Base-by-base conservation (phyloP, 2,113 vertebrate genomes). In the Accipiter cooperii region DNA sequence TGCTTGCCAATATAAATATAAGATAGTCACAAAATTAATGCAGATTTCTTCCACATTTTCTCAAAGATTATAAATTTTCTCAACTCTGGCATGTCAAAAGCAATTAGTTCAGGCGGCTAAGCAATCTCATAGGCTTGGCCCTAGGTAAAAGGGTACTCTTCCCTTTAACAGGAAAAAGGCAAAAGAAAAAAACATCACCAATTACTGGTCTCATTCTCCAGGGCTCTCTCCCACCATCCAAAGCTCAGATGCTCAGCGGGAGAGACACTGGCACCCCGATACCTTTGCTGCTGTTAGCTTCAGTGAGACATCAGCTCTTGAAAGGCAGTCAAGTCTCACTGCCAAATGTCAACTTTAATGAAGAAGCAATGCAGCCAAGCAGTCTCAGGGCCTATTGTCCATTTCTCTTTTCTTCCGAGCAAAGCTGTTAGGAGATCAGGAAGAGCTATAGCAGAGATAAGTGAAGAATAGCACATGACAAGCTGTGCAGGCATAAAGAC, bases 261-360 rank as follows among this genome's bases (percentile, higher is more conserved):
- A 51, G 57, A 93, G 69, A 40, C 47, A 36, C 3, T 84, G 63
- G 40, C 3, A 5, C 38, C 42, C 44, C 47, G 66, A 69, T 36
- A n/a, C 51, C 51, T 91, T 69, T 89, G 58, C 82, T 75, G 63
- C 91, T 71, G 26, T 81, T 69, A 36, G 40, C 36, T 88, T 92
- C 90, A 73, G 0, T 49, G 38, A 83, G 71, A 49, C 55, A 71
- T 92, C 42, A n/a, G 60, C 80, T 93, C 49, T 77, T 92, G 68
- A 93, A 92, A 97, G 84, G 75, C 93, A 92, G 86, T 25, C 51
- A 94, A 90, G 83, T 70, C 92, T 73, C 75, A 19, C 81, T 88
- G 84, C 75, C 91, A 96, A 89, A 96, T 96, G 93, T 91, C 97
- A 96, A 1, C 89, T 82, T 94, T 91, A 97, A 95, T 92, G 80